Evolutionary conservation across 2,888 invertebrate genomes (phyloP).

Genomic region (Leuctra nigra): DNA sequence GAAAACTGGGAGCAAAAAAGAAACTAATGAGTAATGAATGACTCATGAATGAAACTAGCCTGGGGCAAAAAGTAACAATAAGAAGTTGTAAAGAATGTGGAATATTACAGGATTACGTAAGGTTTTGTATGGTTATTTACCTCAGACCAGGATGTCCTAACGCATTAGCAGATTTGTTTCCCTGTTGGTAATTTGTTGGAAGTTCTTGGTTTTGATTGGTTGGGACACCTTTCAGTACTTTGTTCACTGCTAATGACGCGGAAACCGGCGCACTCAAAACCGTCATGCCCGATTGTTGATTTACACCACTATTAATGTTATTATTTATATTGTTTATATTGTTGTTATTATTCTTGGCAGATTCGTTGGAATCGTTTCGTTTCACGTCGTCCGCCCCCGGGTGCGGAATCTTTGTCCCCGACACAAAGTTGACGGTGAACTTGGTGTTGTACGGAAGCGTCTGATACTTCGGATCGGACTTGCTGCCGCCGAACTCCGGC

Average conservation of each 20-base stretch:
- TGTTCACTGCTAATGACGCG: constrained; percentile 50
- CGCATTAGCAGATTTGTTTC: constrained; percentile 4
- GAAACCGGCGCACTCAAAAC: constrained; percentile 22
- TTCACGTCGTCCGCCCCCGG: constrained; percentile 45
- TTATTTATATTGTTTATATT: constrained; percentile 27
- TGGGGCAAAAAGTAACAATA: too few species aligned
- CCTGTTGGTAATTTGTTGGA: constrained; percentile 16
- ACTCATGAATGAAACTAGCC: too few species aligned
- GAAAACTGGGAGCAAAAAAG: too few species aligned
- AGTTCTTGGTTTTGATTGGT: constrained; percentile 29
- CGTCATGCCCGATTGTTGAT: constrained; percentile 7
- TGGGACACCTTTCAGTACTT: constrained; percentile 45
- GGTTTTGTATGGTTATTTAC: too few species aligned
- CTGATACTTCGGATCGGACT: constrained; percentile 87
- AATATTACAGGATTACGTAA: too few species aligned
- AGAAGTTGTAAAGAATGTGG: too few species aligned
- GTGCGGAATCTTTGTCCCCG: constrained; percentile 20
- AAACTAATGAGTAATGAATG: too few species aligned
- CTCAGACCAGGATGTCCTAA: constrained; percentile 18
- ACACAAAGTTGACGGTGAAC: constrained; percentile 55
- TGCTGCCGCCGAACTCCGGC: constrained; percentile 68
- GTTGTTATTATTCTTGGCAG: constrained; percentile 27
- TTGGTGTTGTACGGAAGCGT: constrained; percentile 86
- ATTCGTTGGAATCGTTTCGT: constrained; percentile 31
- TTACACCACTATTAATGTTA: constrained; percentile 25